Base-by-base conservation (phyloP, 2,888 invertebrate species). In the Amblyteles armatorius region DNA sequence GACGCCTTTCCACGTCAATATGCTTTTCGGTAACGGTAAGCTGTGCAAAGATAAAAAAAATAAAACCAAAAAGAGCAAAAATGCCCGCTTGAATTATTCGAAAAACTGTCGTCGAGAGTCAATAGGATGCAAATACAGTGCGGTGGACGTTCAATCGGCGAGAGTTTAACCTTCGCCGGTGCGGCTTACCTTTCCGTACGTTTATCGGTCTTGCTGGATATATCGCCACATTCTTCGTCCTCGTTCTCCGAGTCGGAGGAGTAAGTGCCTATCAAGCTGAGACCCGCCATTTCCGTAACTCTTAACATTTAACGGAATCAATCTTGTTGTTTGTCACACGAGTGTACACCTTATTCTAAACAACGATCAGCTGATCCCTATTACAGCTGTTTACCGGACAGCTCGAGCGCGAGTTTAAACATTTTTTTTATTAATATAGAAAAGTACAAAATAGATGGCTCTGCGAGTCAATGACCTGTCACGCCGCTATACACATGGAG, bases 11-110 rank as follows among this genome's bases (percentile, higher is more conserved):
- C 92, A 92, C 9, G 88, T 84, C 80, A 87, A 83, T 78, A 94
- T 92, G 79, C 90, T 90, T 77, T 89, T 82, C 40, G 94, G 94
- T 82, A 94, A 79, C 7, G 94, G 93, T 71, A 94, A 71, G 57
- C 81, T 86, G 48, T 29, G 60, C 79, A 83, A 29, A 29, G 11
- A 22, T 6, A 16, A 55, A 63, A 67, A 16, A 55, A 16, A 69
- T 40, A 11, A 40, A 36, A 11, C 2, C 11, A 2, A 55, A 55
- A 22, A 9, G 22, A 22, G 40, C 9, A 11, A 40, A 40, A 11
- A 11, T 11, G 1, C 40, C 9, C 2, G 40, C 40, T 11, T 11
- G 40, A 9, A 40, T 40, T 11, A 40, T 11, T 40, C 7, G 40
- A 40, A 11, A 11, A 40, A 40, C 9, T 40, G 9, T 11, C 11